Conservation (phyloP, 2,113 vertebrate genomes). For the Hydropotes inermis region DNA sequence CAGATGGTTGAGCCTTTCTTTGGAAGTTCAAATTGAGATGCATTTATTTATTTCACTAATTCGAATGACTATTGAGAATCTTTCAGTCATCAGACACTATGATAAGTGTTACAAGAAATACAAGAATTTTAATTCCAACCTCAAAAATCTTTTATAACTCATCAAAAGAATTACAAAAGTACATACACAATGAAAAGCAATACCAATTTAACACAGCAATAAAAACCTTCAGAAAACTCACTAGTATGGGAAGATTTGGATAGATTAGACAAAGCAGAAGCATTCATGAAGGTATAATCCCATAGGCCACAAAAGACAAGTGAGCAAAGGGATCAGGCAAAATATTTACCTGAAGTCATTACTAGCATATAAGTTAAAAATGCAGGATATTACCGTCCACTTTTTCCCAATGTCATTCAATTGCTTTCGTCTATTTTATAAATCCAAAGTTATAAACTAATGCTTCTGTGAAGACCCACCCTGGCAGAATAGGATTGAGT, state of each 20-base stretch:
- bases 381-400: background rate
- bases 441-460: conserved; percentile 10
- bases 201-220: background rate
- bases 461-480: background rate
- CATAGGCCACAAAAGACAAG: background rate
- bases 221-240: background rate
- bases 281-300: background rate
- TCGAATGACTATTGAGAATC: background rate
- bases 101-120: background rate
- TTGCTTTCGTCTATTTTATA: background rate
- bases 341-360: background rate
- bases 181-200: background rate
- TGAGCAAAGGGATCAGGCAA: background rate
- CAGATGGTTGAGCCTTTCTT: background rate
- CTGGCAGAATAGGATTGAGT: background rate
- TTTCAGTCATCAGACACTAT: background rate
- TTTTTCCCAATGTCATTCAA: background rate
- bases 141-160: background rate
- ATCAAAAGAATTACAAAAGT: background rate
- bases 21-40: background rate
- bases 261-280: background rate
- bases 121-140: background rate
- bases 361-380: background rate
- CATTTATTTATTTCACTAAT: background rate
- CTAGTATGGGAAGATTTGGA: background rate